phyloP scores from a whole-genome alignment of 2,113 vertebrate genomes.

The Pygathrix nemaeus region DNA sequence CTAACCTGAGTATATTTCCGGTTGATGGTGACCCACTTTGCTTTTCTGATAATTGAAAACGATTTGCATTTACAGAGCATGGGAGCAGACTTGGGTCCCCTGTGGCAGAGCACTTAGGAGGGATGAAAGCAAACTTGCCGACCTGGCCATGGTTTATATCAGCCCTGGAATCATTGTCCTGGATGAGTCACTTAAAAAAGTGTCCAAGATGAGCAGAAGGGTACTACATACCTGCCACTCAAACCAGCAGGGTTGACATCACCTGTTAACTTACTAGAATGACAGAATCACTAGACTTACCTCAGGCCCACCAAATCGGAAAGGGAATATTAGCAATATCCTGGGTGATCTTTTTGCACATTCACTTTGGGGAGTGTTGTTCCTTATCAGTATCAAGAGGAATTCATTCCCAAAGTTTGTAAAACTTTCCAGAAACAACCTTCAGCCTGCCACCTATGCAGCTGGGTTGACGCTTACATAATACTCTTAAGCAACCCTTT shows the following conservation, averaged over 20 bases:
- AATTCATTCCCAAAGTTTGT: neutral
- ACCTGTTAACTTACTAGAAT: neutral
- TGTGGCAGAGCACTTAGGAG: conserved; percentile 78
- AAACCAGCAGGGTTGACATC: neutral
- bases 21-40: neutral
- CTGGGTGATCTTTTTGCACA: neutral
- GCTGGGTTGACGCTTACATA: neutral
- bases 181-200: neutral
- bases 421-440: neutral
- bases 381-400: neutral
- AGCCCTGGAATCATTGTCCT: neutral
- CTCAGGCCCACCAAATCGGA: neutral
- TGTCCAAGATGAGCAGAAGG: neutral
- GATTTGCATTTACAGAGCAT: conserved; percentile 70
- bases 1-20: neutral
- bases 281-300: neutral
- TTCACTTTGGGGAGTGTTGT: neutral
- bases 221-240: neutral
- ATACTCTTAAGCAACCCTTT: neutral
- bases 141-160: conserved; percentile 70
- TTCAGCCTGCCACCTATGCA: neutral
- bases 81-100: conserved; percentile 74
- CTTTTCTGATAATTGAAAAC: conserved; percentile 23
- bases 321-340: neutral
- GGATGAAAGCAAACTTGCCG: conserved; percentile 81